phyloP scores from a whole-genome alignment of 2,113 vertebrate genomes.

The Eurystomus gularis region DNA sequence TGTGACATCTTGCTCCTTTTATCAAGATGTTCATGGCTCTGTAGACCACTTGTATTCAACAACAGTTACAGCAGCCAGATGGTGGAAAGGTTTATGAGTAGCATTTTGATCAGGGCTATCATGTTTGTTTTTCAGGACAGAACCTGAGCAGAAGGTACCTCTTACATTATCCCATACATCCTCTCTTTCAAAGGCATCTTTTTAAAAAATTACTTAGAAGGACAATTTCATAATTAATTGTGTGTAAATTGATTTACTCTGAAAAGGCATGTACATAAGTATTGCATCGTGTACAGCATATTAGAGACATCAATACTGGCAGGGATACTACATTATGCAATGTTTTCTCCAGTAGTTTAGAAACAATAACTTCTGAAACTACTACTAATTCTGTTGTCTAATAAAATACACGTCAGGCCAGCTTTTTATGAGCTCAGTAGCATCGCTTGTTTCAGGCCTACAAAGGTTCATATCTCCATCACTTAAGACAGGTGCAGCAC shows the following conservation, averaged over 20 bases:
- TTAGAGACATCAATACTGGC: neutral
- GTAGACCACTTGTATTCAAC: neutral
- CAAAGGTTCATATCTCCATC: neutral
- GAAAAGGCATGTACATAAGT: neutral
- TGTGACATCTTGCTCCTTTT: slow-evolving; percentile 34
- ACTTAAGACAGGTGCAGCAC: neutral
- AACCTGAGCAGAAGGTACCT: neutral
- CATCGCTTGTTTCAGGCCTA: neutral
- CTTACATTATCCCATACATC: neutral
- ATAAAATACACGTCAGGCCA: neutral
- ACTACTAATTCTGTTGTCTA: neutral
- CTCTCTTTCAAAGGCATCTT: neutral
- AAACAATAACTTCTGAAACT: neutral
- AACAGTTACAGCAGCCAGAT: neutral
- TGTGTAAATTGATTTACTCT: neutral
- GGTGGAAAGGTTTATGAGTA: neutral
- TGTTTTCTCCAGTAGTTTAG: neutral
- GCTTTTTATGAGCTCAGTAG: neutral
- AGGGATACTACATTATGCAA: neutral
- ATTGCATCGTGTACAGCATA: neutral
- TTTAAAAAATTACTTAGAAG: neutral
- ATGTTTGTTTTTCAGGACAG: neutral
- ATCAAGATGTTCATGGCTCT: neutral
- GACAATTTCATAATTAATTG: neutral
- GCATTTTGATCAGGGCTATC: neutral